These are phyloP conservation scores for Clarias magur DNA, from an alignment of 2,113 vertebrate species.

Conservation along the genomic window DNA sequence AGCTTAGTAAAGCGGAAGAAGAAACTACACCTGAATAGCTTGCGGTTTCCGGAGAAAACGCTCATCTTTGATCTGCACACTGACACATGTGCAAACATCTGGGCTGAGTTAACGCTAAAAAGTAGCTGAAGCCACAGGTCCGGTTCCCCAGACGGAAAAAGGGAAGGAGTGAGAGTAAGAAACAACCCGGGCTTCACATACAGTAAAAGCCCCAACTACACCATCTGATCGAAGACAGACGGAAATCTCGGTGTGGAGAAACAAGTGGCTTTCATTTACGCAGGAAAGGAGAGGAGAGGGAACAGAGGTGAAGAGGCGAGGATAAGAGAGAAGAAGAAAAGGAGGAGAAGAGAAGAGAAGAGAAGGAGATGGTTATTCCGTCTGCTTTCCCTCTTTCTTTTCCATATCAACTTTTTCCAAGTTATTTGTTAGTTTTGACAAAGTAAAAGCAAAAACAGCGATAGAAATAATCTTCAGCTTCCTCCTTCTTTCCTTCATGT, in stretches of 20 bases:
- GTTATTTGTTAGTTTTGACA: background rate
- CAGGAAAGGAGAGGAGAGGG: conserved; percentile 10
- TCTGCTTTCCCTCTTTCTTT: no score
- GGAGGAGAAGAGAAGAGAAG: no score
- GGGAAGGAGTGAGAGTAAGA: background rate
- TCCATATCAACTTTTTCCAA: no score
- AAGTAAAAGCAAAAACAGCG: no score
- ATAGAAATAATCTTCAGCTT: background rate
- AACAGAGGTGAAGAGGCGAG: background rate
- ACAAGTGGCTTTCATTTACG: conserved; percentile 40
- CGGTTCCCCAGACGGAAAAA: background rate
- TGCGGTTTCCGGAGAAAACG: background rate
- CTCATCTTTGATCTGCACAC: background rate
- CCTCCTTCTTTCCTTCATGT: background rate
- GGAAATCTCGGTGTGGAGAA: conserved; percentile 27
- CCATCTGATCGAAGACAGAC: conserved; percentile 64
- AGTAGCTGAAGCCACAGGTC: conserved; percentile 3
- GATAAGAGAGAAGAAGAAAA: no score
- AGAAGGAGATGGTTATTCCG: background rate
- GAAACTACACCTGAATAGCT: background rate
- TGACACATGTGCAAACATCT: conserved; percentile 26
- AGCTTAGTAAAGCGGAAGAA: background rate
- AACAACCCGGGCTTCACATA: conserved; percentile 54
- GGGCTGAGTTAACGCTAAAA: conserved; percentile 40
- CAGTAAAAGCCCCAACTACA: conserved; percentile 58